phyloP scores from a whole-genome alignment of 1,140 invertebrate genomes.

The Dysdera silvatica region DNA sequence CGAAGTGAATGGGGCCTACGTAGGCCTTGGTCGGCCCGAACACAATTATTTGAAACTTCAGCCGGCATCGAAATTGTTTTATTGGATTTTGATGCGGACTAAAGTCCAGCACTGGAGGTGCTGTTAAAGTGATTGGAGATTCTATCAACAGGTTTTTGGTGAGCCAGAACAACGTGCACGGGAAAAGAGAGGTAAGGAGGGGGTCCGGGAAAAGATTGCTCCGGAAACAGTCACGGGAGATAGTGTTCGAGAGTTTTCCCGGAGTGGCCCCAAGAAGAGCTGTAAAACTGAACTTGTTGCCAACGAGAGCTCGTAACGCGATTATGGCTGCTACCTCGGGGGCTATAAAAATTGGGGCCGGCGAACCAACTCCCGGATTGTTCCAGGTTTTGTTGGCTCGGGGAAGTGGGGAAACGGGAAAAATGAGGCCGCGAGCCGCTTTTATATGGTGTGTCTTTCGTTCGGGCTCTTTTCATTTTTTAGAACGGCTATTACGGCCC shows the following conservation, averaged over 20 bases:
- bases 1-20: no score
- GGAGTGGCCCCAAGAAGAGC: background rate
- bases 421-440: no score
- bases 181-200: background rate
- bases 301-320: background rate
- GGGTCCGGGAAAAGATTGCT: no score
- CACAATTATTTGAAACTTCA: slow-evolving; percentile 6
- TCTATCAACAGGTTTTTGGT: slow-evolving; percentile 14
- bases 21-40: no score
- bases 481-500: no score
- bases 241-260: background rate
- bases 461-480: no score
- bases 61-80: slow-evolving; percentile 24
- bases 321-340: background rate
- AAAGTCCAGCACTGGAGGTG: slow-evolving; percentile 18
- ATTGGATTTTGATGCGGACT: slow-evolving; percentile 27
- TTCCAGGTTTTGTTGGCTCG: no score
- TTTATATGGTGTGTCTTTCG: no score
- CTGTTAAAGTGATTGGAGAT: slow-evolving; percentile 30
- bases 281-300: background rate
- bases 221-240: no score
- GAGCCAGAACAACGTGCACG: background rate
- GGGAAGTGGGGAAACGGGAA: no score
- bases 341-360: background rate
- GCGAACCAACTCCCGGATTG: background rate